Percentiles rank a stretch among this genome's conserved stretches.
phyloP scores from a whole-genome alignment of 2,888 invertebrate genomes.

The Yponomeuta evonymella region DNA sequence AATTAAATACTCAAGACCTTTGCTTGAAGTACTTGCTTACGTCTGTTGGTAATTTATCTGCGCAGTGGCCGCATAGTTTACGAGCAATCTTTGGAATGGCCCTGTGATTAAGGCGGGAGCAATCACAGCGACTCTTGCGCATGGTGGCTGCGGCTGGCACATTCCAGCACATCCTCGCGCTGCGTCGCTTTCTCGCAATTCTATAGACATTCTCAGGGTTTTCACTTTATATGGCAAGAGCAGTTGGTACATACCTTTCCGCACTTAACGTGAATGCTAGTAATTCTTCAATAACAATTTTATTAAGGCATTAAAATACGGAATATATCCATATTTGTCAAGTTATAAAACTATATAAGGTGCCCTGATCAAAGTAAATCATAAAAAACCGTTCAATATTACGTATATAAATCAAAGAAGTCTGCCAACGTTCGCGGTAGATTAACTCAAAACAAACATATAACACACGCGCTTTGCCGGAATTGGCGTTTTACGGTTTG shows the following conservation, averaged over 20 bases:
- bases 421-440: slow-evolving; percentile 51
- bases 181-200: not conserved
- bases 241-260: not conserved
- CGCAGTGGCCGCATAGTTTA: not conserved
- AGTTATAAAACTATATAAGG: slow-evolving; percentile 29
- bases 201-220: not conserved
- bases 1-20: too few relatives aligned
- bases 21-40: not conserved
- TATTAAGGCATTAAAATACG: slow-evolving; percentile 26
- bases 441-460: slow-evolving; percentile 66
- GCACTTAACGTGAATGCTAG: not conserved
- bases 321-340: slow-evolving; percentile 21
- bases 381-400: slow-evolving; percentile 36
- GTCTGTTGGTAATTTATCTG: not conserved
- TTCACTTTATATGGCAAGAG: not conserved
- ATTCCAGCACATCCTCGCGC: not conserved
- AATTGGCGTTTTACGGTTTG: slow-evolving; percentile 58
- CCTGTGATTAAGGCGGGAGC: not conserved
- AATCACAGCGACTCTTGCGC: not conserved
- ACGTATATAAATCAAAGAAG: slow-evolving; percentile 38
- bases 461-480: slow-evolving; percentile 42
- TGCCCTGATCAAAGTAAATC: slow-evolving; percentile 28
- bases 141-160: not conserved
- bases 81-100: not conserved
- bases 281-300: not conserved